These are phyloP conservation scores for Drosophila atripex DNA, from an alignment of 2,888 invertebrate genomes.

Conservation along the genomic window DNA sequence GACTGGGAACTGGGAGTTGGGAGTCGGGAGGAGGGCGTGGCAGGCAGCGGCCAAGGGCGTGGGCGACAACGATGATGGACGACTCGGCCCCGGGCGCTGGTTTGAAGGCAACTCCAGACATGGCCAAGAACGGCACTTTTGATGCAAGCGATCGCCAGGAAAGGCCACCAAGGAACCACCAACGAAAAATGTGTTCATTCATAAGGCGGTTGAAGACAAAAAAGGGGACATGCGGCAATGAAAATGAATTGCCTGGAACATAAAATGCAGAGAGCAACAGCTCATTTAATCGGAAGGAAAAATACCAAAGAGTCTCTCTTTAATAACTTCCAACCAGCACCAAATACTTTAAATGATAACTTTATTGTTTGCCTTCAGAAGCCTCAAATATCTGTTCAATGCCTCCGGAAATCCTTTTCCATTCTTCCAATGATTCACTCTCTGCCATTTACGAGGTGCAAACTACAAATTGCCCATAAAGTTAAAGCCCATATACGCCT, in stretches of 20 bases:
- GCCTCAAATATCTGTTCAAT: background rate
- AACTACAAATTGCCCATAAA: conserved; percentile 52
- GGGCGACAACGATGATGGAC: conserved; percentile 57
- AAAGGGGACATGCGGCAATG: conserved; percentile 62
- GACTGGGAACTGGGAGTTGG: conserved; percentile 2
- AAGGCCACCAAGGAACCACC: conserved; percentile 6
- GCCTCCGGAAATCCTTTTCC: background rate
- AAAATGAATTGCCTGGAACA: conserved; percentile 67
- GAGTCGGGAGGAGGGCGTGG: conserved; percentile 22
- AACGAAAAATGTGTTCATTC: conserved; percentile 62
- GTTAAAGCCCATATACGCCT: conserved; percentile 28
- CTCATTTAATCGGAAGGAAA: conserved; percentile 20
- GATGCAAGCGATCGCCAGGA: conserved; percentile 42
- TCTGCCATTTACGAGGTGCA: conserved; percentile 57
- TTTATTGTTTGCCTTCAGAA: too few species aligned
- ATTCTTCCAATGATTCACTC: conserved; percentile 2
- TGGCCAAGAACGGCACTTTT: conserved; percentile 62
- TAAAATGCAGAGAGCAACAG: conserved; percentile 40
- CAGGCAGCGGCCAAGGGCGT: conserved; percentile 11
- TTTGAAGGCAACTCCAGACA: conserved; percentile 38
- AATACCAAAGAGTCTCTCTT: background rate
- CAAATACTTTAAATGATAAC: too few species aligned
- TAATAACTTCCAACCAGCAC: too few species aligned
- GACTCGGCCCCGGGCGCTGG: conserved; percentile 48
- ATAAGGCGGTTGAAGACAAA: conserved; percentile 50